phyloP scores from a whole-genome alignment of 2,113 vertebrate species.

The Coptodon rendalli region DNA sequence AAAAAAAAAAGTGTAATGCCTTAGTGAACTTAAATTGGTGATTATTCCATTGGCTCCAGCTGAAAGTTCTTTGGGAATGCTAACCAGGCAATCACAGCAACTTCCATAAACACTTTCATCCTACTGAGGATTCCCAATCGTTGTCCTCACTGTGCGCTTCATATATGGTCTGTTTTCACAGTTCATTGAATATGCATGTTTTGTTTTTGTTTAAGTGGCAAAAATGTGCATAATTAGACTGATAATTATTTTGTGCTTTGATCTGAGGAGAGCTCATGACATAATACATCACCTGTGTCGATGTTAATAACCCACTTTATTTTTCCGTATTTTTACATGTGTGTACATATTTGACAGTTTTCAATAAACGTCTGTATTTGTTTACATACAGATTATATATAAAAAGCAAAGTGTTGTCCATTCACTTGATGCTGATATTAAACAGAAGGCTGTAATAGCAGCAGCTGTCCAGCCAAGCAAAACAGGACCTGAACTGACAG shows the following conservation, averaged over 20 bases:
- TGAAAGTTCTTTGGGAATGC: neutral
- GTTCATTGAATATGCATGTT: neutral
- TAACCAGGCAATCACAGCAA: neutral
- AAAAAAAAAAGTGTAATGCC: neutral
- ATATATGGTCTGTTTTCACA: neutral
- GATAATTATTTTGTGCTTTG: neutral
- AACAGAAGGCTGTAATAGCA: constrained; percentile 73
- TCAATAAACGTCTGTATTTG: constrained; percentile 78
- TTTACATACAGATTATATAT: constrained; percentile 62
- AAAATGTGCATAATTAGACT: neutral
- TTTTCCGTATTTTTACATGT: neutral
- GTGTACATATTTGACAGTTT: constrained; percentile 83
- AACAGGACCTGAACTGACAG: neutral
- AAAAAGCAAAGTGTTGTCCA: constrained; percentile 17
- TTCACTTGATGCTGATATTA: constrained; percentile 38
- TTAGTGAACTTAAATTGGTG: neutral
- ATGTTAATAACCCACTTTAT: constrained; percentile 42
- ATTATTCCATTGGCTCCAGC: neutral
- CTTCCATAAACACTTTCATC: neutral
- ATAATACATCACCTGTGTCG: neutral
- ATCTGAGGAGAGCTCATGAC: neutral
- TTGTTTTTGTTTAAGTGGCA: neutral
- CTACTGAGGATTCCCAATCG: neutral
- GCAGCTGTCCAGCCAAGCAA: constrained; percentile 78
- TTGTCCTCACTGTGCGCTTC: neutral